Percentiles rank a stretch among this genome's conserved stretches.
Conservation (phyloP, 1,140 invertebrate species). For the Arion vulgaris region DNA sequence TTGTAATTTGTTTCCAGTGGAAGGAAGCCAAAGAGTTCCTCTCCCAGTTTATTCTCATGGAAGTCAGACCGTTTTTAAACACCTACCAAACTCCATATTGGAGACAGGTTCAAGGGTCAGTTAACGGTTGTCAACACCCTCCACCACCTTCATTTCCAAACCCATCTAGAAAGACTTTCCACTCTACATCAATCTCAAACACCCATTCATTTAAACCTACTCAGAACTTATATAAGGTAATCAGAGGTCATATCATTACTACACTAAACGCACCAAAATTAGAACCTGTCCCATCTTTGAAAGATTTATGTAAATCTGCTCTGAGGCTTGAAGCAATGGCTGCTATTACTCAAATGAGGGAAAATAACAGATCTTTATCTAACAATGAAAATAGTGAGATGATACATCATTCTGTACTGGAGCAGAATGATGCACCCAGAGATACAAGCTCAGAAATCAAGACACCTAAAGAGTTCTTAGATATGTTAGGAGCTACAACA, state of each 20-base stretch:
- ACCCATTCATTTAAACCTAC: conserved; percentile 5
- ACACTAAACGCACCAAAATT: conserved; percentile 27
- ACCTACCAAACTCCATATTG: not conserved
- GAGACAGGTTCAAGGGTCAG: not conserved
- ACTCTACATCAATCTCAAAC: not conserved
- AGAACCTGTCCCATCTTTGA: conserved; percentile 20
- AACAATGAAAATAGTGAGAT: not conserved
- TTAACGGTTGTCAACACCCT: not conserved
- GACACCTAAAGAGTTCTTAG: conserved; percentile 24
- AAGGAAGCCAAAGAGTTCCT: conserved; percentile 7
- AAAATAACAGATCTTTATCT: not conserved
- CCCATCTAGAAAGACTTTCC: not conserved
- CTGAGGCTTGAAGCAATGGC: not conserved
- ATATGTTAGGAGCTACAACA: not conserved
- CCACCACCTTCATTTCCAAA: not conserved
- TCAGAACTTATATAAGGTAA: conserved; percentile 12
- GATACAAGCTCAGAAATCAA: not conserved
- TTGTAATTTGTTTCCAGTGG: not conserved
- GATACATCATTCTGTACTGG: not conserved
- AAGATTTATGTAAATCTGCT: conserved; percentile 22
- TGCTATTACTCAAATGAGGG: not conserved
- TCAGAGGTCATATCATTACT: conserved; percentile 31
- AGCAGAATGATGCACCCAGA: not conserved
- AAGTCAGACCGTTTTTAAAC: not conserved
- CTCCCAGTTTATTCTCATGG: conserved; percentile 24